Evolutionary conservation across 2,797 vertebrate species (phyloP).

Genomic region (Emydoidea blandingii): DNA sequence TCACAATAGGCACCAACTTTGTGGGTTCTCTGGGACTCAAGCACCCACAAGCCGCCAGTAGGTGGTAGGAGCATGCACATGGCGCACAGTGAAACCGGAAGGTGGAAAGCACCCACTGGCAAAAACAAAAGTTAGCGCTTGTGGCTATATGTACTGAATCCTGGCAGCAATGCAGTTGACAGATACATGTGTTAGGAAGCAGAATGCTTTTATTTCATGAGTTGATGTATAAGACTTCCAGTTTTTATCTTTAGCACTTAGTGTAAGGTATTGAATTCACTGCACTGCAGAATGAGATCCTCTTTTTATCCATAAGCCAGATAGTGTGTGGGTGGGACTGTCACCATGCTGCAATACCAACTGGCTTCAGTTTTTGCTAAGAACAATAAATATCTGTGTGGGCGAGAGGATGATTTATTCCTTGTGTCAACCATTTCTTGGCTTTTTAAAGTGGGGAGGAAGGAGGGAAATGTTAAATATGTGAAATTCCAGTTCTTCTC

Average conservation of each 20-base stretch:
- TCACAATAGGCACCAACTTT: too few relatives aligned
- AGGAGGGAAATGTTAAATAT: not conserved
- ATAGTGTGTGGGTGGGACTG: not conserved
- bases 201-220: not conserved
- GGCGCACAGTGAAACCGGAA: too few relatives aligned
- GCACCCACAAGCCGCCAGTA: too few relatives aligned
- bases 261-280: not conserved
- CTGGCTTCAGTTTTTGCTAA: slow-evolving; percentile 8
- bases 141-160: not conserved
- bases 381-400: slow-evolving; percentile 34
- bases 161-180: not conserved
- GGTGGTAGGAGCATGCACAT: too few relatives aligned
- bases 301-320: not conserved
- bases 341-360: not conserved
- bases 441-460: slow-evolving; percentile 22
- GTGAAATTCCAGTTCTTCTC: slow-evolving; percentile 23
- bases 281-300: not conserved
- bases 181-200: slow-evolving; percentile 1
- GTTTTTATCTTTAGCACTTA: not conserved
- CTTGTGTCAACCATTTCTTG: not conserved
- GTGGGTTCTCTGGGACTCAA: too few relatives aligned
- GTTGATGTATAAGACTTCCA: not conserved
- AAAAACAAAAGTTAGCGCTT: too few relatives aligned
- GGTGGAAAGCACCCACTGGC: too few relatives aligned
- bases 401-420: slow-evolving; percentile 23